phyloP scores from a whole-genome alignment of 2,797 vertebrate genomes.

The Chloroceryle inda region DNA sequence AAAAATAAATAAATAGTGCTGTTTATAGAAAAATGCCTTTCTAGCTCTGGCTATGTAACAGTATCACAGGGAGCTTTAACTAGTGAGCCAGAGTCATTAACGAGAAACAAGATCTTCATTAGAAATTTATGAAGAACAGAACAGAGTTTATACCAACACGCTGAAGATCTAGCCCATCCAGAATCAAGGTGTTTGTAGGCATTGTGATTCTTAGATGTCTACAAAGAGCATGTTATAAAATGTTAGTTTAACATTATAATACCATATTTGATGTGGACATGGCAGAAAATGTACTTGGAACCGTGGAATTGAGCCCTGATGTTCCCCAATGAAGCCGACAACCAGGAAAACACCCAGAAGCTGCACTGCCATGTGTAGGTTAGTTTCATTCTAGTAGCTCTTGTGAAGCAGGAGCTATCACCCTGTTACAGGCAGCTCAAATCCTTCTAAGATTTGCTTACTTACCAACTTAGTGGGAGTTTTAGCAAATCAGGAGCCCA shows the following conservation, averaged over 20 bases:
- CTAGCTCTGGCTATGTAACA: background rate
- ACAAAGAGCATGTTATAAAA: background rate
- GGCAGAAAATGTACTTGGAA: background rate
- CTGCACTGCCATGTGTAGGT: rapidly evolving
- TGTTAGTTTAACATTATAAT: background rate
- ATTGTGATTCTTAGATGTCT: background rate
- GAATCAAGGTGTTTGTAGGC: background rate
- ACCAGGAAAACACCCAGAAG: background rate
- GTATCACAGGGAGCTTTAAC: rapidly evolving
- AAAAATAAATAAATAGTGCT: background rate
- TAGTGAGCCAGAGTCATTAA: background rate
- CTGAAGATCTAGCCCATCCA: background rate
- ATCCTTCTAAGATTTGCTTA: background rate
- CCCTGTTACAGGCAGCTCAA: background rate
- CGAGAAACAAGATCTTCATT: background rate
- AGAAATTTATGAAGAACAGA: background rate
- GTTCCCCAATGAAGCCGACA: background rate
- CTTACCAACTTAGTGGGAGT: background rate
- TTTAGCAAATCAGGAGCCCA: background rate
- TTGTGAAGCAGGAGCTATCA: background rate
- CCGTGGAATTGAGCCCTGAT: background rate
- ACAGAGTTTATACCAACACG: rapidly evolving
- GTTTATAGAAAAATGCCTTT: background rate
- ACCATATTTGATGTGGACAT: rapidly evolving
- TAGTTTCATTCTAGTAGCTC: background rate